Percentiles rank a stretch among this genome's conserved stretches.
Evolutionary conservation across 2,797 vertebrate genomes (phyloP).

Genomic region (Ctenochaetus hawaiiensis): DNA sequence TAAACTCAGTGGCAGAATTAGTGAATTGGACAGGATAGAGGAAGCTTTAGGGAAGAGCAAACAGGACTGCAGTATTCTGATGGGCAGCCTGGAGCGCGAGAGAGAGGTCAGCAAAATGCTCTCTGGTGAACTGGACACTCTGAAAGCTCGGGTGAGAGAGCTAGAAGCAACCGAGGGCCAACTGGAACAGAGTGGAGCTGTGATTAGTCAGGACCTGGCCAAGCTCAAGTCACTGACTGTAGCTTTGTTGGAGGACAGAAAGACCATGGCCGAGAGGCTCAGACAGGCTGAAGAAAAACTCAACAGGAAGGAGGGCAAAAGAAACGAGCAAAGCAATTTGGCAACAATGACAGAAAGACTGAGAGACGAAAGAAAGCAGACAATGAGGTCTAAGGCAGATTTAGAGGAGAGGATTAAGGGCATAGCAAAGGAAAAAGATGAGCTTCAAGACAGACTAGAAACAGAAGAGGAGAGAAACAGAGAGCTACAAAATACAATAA

Average conservation of each 20-base stretch:
- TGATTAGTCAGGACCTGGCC: slow-evolving; percentile 93
- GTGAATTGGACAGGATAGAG: slow-evolving; percentile 94
- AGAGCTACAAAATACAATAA: slow-evolving; percentile 92
- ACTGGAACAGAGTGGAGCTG: slow-evolving; percentile 91
- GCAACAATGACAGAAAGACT: slow-evolving; percentile 90
- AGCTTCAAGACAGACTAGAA: slow-evolving; percentile 90
- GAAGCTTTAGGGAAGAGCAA: slow-evolving; percentile 93
- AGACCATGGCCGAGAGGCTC: slow-evolving; percentile 92
- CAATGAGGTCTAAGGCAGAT: slow-evolving; percentile 90
- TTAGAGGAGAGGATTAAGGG: slow-evolving; percentile 91
- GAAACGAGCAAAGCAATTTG: slow-evolving; percentile 92
- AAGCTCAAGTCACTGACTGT: slow-evolving; percentile 95
- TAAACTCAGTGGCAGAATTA: slow-evolving; percentile 92
- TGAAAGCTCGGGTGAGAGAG: slow-evolving; percentile 91
- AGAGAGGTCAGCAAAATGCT: slow-evolving; percentile 88
- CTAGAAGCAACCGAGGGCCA: slow-evolving; percentile 90
- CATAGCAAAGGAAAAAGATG: slow-evolving; percentile 90
- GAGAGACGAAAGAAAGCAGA: slow-evolving; percentile 92
- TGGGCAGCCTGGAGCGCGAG: slow-evolving; percentile 92
- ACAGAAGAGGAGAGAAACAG: slow-evolving; percentile 91
- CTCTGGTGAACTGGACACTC: slow-evolving; percentile 89
- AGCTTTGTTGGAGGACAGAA: slow-evolving; percentile 94
- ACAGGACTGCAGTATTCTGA: slow-evolving; percentile 92
- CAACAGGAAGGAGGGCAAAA: slow-evolving; percentile 86
- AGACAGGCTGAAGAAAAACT: slow-evolving; percentile 93